Evolutionary conservation across 2,888 invertebrate genomes (phyloP).

Genomic region (Netelia fuscicornis): DNA sequence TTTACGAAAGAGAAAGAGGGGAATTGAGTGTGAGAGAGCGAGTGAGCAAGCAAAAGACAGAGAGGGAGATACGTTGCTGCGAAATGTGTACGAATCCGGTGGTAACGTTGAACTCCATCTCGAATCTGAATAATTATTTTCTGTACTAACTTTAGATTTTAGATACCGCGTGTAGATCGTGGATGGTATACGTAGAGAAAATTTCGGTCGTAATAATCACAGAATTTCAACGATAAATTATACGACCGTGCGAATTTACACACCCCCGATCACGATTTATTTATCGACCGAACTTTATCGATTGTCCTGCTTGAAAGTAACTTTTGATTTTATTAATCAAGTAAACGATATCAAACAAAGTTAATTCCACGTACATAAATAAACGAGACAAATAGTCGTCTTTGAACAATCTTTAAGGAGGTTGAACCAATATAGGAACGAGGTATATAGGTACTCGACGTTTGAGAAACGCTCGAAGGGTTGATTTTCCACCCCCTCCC

Average conservation of each 20-base stretch:
- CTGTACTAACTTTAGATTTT: constrained; percentile 64
- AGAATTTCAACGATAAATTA: constrained; percentile 49
- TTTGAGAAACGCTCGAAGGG: constrained; percentile 38
- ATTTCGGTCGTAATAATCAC: constrained; percentile 34
- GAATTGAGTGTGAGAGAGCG: constrained; percentile 12
- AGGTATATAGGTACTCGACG: background rate
- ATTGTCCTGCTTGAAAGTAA: background rate
- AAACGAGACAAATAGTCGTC: too few relatives aligned
- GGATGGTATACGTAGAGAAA: constrained; percentile 20
- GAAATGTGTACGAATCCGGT: constrained; percentile 43
- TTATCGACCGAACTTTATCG: constrained; percentile 28
- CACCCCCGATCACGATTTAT: background rate
- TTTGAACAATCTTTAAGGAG: background rate
- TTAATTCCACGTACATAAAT: too few relatives aligned
- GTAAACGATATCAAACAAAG: too few relatives aligned
- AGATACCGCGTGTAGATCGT: constrained; percentile 26
- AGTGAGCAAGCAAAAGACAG: constrained; percentile 5
- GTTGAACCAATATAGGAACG: constrained; percentile 1
- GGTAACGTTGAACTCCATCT: constrained; percentile 64
- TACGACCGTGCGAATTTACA: background rate
- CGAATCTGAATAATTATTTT: constrained; percentile 69
- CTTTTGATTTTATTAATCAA: too few relatives aligned
- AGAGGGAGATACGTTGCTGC: constrained; percentile 12
- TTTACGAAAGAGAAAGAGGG: constrained; percentile 30
- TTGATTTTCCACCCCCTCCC: constrained; percentile 49